Base-by-base conservation (phyloP, 2,113 vertebrate species). In the Cebus imitator region DNA sequence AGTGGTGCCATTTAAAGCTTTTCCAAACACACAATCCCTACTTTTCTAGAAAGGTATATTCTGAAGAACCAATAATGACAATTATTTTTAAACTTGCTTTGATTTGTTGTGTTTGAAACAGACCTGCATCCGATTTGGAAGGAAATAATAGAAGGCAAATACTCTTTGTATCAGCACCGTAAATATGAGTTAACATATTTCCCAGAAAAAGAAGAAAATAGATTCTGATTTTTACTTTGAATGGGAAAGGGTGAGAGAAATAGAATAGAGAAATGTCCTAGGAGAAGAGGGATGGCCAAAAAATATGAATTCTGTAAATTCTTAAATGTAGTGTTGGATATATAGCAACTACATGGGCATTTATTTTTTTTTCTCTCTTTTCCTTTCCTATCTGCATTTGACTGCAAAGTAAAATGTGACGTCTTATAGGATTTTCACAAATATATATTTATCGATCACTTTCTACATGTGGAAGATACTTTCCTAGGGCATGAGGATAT, bases 1-100 rank as follows among this genome's bases (percentile, higher is more conserved):
- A 12, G 5, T 78, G 20, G 35, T 76, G 9, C 6, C 32, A 79
- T 35, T 17, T 48, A 90, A 94, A 55, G 13, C 2, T 90, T 95
- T 97, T 79, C 48, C 30, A 94, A 90, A 78, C 76, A n/a, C 11
- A n/a, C 50, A 27, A 91, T 35, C 23, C 52, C 70, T 64, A 64
- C 6, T 83, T 87, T 66, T 80, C 48, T 70, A 83, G 87, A 70
- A 96, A 90, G 84, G 3, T 30, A 3, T 8, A 76, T 94, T 73
- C 72, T 80, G 72, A 92, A 85, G 17, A 82, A 23, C 5, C 8
- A 87, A 72, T 27, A 81, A n/a, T 72, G 13, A 55, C 21, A 45
- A 52, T 76, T 20, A 87, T 35, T 91, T 89, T 87, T 17, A 35
- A 78, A 75, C 40, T 87, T 82, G 25, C 32, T 96, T 95, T 90